Evolutionary conservation across 1,140 invertebrate species (phyloP), one percentile per base, ranked within the genome.

Genomic region (Drosophila elegans): DNA sequence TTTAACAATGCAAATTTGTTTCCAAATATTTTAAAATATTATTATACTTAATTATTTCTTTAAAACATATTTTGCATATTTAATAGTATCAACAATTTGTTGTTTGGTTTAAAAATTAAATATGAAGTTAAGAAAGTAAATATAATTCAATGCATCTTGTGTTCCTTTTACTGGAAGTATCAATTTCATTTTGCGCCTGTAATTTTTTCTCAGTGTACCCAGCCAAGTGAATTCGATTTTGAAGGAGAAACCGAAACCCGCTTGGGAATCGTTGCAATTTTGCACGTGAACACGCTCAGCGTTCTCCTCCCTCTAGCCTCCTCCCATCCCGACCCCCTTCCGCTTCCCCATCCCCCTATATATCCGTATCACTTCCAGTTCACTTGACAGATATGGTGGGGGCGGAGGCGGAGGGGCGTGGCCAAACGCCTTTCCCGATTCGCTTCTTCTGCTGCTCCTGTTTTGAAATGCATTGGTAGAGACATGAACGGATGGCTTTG

Each of bases 271-370:
- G 83, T 63, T 83, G 83, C 83, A 88, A 89, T 88, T 88, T 88
- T 88, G 84, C 83, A 89, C 83, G 83, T 88, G 83, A 88, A 89
- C 83, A 88, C 83, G 67, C 83, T 78, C 69, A 67, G 77, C 64
- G 64, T 82, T 82, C 68, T 32, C 54, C 25, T 27, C 16, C 21
- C 13, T 46, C 32, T 13, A 9, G 25, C 44, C 41, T 27, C 11
- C 29, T 6, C 41, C 10, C 21, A 2, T 21, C 21, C 16, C 44
- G 1, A 21, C 1, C 16, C 16, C 16, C 16, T 1, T 21, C 16
- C 16, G 16, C 16, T 1, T 21, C 16, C 16, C 1, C 16, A 21
- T 21, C 16, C 16, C 16, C 45, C 62, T 34, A 44, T 53, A 49
- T 46, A 55, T 76, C 66, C 79, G 78, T 88, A 88, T 88, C 83